Evolutionary conservation across 2,113 vertebrate species (phyloP).

Genomic region (Caretta caretta): DNA sequence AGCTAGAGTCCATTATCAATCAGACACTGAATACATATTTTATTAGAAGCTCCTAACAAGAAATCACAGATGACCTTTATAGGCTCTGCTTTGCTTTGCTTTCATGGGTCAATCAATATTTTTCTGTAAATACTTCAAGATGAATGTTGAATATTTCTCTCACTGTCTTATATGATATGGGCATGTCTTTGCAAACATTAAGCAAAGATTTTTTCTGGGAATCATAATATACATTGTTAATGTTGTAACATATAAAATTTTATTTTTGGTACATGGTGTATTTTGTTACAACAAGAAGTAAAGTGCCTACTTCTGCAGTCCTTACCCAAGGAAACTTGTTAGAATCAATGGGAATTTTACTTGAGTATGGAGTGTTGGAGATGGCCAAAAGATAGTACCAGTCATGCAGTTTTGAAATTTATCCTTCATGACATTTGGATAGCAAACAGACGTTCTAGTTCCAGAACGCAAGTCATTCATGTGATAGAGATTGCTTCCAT

Average conservation of each 20-base stretch:
- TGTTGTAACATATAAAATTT: not conserved
- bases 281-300: not conserved
- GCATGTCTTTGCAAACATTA: not conserved
- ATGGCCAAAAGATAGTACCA: not conserved
- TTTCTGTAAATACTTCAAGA: not conserved
- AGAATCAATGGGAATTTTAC: not conserved
- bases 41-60: not conserved
- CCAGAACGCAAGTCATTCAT: not conserved
- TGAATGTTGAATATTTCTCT: not conserved
- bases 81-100: not conserved
- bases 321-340: not conserved
- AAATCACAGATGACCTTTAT: not conserved
- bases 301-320: not conserved
- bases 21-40: not conserved
- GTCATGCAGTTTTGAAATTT: not conserved
- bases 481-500: constrained; percentile 9
- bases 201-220: not conserved
- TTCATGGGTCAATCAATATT: not conserved
- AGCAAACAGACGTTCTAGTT: not conserved
- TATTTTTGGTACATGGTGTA: not conserved
- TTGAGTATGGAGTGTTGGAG: not conserved
- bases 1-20: not conserved
- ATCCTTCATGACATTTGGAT: constrained; percentile 27
- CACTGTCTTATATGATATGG: not conserved
- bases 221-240: not conserved